These are phyloP conservation scores for Oryzias dopingdopingensis DNA, from an alignment of 2,797 vertebrate species.

Conservation along the genomic window DNA sequence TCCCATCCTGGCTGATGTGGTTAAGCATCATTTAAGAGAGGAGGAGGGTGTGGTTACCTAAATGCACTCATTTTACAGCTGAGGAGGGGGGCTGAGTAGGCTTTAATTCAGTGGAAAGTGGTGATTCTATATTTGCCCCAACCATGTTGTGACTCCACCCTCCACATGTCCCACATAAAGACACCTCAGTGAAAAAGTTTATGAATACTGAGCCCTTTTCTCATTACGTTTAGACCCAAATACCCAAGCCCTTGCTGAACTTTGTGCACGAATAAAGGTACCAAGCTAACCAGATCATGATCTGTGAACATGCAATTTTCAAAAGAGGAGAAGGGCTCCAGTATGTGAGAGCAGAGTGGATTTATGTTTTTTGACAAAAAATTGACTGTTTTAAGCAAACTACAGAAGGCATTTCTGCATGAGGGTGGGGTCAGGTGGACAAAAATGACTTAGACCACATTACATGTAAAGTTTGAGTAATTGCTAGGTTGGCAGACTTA, in stretches of 20 bases:
- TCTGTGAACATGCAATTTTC: slow-evolving; percentile 17
- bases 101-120: slow-evolving; percentile 74
- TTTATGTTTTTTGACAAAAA: slow-evolving; percentile 1
- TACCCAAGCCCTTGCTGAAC: slow-evolving; percentile 30
- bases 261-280: slow-evolving; percentile 31
- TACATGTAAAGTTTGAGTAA: slow-evolving; percentile 72
- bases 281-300: slow-evolving; percentile 39
- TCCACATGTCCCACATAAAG: slow-evolving; percentile 67
- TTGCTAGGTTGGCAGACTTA: slow-evolving; percentile 69
- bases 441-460: slow-evolving; percentile 68
- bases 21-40: slow-evolving; percentile 51
- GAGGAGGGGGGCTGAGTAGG: slow-evolving; percentile 49
- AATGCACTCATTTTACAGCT: slow-evolving; percentile 63
- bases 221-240: slow-evolving; percentile 41
- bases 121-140: slow-evolving; percentile 77
- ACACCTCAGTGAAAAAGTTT: slow-evolving; percentile 57
- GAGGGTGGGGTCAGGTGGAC: slow-evolving; percentile 73
- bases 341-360: slow-evolving; percentile 1
- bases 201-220: slow-evolving; percentile 46
- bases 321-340: slow-evolving; percentile 8
- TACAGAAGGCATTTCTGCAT: slow-evolving; percentile 34
- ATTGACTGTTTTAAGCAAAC: no score
- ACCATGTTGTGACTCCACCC: slow-evolving; percentile 77
- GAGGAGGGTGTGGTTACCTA: slow-evolving; percentile 67
- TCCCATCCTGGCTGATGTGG: slow-evolving; percentile 66